A percentile compares a stretch with the other conserved stretches of the same genome.
Conservation (phyloP, 2,797 vertebrate genomes). For the Zenarchopterus dispar region DNA sequence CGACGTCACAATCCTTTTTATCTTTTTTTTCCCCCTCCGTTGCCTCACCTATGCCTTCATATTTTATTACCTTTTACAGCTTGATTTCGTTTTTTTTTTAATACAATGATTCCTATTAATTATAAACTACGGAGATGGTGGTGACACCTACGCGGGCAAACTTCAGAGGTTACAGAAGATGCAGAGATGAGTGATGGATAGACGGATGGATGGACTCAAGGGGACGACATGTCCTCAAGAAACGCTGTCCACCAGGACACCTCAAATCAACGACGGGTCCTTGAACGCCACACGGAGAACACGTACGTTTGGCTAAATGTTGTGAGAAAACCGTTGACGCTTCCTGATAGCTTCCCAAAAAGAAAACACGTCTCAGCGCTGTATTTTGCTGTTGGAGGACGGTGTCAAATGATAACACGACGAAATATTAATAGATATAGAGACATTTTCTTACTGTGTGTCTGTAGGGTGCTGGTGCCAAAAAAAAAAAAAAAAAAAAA, state of each 20-base stretch:
- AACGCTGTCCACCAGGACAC: not conserved
- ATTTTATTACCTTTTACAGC: constrained; percentile 14
- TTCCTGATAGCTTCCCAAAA: not conserved
- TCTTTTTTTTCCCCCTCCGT: not conserved
- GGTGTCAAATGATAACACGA: not conserved
- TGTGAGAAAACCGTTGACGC: not conserved
- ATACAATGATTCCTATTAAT: constrained; percentile 20
- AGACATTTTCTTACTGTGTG: constrained; percentile 67
- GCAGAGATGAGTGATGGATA: constrained; percentile 15
- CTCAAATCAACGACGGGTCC: not conserved
- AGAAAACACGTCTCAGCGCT: not conserved
- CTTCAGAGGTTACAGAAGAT: not conserved
- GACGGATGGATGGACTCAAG: not conserved
- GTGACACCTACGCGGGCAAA: too few relatives aligned
- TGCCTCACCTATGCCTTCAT: constrained; percentile 16
- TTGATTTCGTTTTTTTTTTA: not conserved
- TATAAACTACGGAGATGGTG: constrained; percentile 25
- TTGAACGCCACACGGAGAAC: constrained; percentile 23
- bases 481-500: too few relatives aligned
- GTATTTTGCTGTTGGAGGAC: too few relatives aligned
- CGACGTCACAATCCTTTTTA: constrained; percentile 63
- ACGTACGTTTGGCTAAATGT: not conserved
- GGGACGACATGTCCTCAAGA: not conserved
- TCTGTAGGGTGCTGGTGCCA: constrained; percentile 54
- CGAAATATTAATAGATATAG: not conserved